A percentile compares a stretch with the other conserved stretches of the same genome.
Conservation (phyloP, 2,888 invertebrate species). For the Drosophila subsilvestris region DNA sequence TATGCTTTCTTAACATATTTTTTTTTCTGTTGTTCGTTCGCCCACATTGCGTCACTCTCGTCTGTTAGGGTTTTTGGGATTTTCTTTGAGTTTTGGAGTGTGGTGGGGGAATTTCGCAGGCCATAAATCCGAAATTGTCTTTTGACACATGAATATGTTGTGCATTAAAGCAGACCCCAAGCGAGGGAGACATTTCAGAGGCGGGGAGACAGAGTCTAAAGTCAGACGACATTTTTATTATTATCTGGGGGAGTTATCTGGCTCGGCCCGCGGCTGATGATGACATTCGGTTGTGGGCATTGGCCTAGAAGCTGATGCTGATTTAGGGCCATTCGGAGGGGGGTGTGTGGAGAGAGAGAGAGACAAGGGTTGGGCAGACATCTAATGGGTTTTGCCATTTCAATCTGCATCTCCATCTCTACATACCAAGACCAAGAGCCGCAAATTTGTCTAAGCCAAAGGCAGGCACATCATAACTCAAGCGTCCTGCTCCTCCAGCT, state of each 20-base stretch:
- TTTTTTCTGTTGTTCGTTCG: conserved; percentile 56
- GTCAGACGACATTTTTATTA: conserved; percentile 73
- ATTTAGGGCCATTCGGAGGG: conserved; percentile 22
- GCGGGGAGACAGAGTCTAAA: conserved; percentile 13
- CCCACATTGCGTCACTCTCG: conserved; percentile 66
- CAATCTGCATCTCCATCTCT: conserved; percentile 44
- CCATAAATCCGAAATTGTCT: conserved; percentile 81
- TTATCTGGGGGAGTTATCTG: conserved; percentile 56
- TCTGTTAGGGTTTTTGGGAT: not conserved
- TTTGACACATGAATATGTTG: conserved; percentile 82
- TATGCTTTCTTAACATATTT: conserved; percentile 80
- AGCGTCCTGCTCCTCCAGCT: conserved; percentile 68
- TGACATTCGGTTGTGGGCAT: conserved; percentile 72
- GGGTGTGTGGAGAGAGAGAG: too few species aligned
- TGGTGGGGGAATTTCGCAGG: conserved; percentile 68
- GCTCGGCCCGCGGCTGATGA: conserved; percentile 41
- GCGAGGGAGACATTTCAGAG: conserved; percentile 19
- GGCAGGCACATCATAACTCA: conserved; percentile 58
- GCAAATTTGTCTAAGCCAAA: conserved; percentile 40
- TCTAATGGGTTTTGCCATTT: conserved; percentile 31
- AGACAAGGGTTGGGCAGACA: conserved; percentile 10
- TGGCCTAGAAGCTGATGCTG: conserved; percentile 58
- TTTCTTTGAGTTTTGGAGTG: conserved; percentile 13
- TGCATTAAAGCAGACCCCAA: conserved; percentile 73
- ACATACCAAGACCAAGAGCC: conserved; percentile 2